phyloP scores from a whole-genome alignment of 2,113 vertebrate species.

The Amphiprion ocellaris region DNA sequence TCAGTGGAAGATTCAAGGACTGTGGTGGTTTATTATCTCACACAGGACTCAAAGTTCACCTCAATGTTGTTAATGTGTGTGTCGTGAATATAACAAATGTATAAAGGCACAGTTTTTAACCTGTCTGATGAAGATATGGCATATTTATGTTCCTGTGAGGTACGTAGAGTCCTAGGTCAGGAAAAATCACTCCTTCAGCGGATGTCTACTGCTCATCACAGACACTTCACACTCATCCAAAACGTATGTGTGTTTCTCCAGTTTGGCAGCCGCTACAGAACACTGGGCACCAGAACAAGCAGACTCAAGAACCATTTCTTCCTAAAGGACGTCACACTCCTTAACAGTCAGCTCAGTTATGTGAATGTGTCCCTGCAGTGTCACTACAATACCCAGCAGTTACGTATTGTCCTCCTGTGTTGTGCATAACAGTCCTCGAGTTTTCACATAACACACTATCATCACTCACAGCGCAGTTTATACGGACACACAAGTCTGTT shows the following conservation, averaged over 20 bases:
- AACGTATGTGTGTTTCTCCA: not conserved
- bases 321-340: slow-evolving; percentile 39
- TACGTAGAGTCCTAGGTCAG: too few relatives aligned
- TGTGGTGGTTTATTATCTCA: not conserved
- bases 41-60: not conserved
- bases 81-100: too few relatives aligned
- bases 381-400: too few relatives aligned
- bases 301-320: slow-evolving; percentile 8
- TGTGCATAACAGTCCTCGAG: too few relatives aligned
- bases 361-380: not conserved
- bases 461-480: too few relatives aligned
- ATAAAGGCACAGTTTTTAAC: too few relatives aligned
- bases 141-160: too few relatives aligned
- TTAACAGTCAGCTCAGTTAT: slow-evolving; percentile 3
- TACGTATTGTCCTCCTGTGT: too few relatives aligned
- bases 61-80: not conserved
- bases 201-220: slow-evolving; percentile 21
- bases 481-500: too few relatives aligned
- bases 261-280: slow-evolving; percentile 19
- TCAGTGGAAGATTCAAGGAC: not conserved
- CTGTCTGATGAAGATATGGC: too few relatives aligned
- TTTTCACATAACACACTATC: too few relatives aligned
- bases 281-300: slow-evolving; percentile 18
- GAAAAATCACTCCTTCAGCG: too few relatives aligned
- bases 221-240: slow-evolving; percentile 12